A percentile compares a stretch with the other conserved stretches of the same genome.
Evolutionary conservation across 1,140 invertebrate species (phyloP).

Genomic region (Doryteuthis pealeii): DNA sequence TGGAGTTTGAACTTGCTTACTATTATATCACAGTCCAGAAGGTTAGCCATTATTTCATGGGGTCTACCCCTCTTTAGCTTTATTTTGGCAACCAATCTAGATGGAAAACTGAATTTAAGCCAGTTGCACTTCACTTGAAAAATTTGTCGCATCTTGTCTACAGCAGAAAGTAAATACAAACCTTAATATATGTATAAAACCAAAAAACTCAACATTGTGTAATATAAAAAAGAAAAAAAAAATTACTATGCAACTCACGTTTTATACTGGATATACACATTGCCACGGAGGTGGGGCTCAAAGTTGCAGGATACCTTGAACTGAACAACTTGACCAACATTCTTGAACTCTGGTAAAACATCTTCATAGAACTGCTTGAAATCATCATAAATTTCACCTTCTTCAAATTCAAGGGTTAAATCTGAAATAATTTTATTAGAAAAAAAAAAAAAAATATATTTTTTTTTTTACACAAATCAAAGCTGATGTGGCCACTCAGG

Average conservation of each 20-base stretch:
- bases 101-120: too few species aligned
- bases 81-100: too few species aligned
- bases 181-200: too few species aligned
- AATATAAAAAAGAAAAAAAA: too few species aligned
- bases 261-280: constrained; percentile 85
- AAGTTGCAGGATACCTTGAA: constrained; percentile 86
- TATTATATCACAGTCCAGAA: too few species aligned
- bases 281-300: constrained; percentile 83
- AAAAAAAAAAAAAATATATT: background rate
- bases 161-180: too few species aligned
- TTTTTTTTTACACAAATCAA: background rate
- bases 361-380: constrained; percentile 89
- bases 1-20: too few species aligned
- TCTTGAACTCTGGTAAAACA: constrained; percentile 79
- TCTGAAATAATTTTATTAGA: constrained; percentile 61
- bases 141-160: too few species aligned
- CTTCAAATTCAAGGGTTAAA: constrained; percentile 79
- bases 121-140: too few species aligned
- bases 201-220: background rate
- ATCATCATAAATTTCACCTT: constrained; percentile 76
- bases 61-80: too few species aligned
- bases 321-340: constrained; percentile 76
- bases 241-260: constrained; percentile 60
- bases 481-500: background rate
- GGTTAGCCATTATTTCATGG: too few species aligned